These are phyloP conservation scores for Hylaeus volcanicus DNA, from an alignment of 1,140 invertebrate species.

Conservation along the genomic window DNA sequence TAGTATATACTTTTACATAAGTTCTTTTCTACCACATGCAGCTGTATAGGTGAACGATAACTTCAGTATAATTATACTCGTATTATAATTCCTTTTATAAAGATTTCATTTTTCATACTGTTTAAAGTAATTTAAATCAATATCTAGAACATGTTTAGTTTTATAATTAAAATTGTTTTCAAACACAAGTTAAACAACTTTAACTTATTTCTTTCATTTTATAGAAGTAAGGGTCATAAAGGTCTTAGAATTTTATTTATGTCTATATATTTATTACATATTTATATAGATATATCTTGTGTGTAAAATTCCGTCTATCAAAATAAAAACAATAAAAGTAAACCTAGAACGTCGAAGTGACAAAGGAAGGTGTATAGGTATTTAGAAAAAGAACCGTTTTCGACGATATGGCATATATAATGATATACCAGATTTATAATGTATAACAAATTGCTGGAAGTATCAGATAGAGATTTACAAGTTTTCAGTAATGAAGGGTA, in stretches of 20 bases:
- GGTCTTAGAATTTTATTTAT: constrained; percentile 75
- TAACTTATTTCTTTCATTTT: neutral
- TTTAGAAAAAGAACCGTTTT: constrained; percentile 48
- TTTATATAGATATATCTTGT: constrained; percentile 76
- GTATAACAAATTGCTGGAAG: constrained; percentile 59
- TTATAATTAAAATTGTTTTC: neutral
- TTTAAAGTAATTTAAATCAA: neutral
- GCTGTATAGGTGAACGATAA: neutral
- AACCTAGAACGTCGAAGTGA: constrained; percentile 62
- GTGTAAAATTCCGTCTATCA: constrained; percentile 77
- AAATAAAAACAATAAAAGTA: constrained; percentile 72
- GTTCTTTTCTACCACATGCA: neutral
- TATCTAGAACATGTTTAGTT: neutral
- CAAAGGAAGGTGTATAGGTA: constrained; percentile 52
- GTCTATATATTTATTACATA: constrained; percentile 78
- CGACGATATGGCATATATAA: constrained; percentile 60
- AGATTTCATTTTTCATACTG: neutral
- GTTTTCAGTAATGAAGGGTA: constrained; percentile 46
- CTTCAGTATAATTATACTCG: neutral
- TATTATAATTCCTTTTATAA: constrained; percentile 2
- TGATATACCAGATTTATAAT: constrained; percentile 60
- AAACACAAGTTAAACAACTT: neutral
- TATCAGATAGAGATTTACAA: constrained; percentile 62
- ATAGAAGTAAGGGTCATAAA: constrained; percentile 56
- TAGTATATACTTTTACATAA: neutral